phyloP scores from a whole-genome alignment of 2,113 vertebrate genomes.

The Daubentonia madagascariensis region DNA sequence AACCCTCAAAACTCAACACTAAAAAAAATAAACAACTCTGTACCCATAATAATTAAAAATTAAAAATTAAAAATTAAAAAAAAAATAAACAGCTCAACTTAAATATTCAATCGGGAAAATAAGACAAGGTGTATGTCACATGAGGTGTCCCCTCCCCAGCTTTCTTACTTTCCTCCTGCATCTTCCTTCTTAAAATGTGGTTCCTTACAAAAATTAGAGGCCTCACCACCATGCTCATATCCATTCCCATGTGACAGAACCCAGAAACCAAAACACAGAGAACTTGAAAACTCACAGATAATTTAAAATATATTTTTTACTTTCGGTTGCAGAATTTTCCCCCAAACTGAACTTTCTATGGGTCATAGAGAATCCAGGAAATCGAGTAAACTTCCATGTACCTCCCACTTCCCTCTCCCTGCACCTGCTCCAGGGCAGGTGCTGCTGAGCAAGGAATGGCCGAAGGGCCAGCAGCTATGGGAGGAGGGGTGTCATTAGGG shows the following conservation, averaged over 20 bases:
- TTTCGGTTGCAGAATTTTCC: background rate
- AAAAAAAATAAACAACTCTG: background rate
- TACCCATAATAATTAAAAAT: too few relatives aligned
- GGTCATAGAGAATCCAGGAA: background rate
- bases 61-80: background rate
- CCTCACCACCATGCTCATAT: background rate
- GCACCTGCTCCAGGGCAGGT: background rate
- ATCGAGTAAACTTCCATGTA: background rate
- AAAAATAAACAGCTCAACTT: background rate
- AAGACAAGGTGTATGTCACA: background rate
- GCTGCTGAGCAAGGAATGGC: background rate
- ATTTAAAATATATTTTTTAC: background rate
- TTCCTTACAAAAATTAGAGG: background rate
- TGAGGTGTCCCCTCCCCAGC: background rate
- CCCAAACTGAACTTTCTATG: background rate
- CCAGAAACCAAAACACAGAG: background rate
- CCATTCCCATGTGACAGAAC: background rate
- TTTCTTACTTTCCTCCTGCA: background rate
- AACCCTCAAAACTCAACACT: background rate
- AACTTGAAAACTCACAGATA: background rate
- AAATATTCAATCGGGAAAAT: slow-evolving; percentile 3
- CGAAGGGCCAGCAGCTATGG: background rate
- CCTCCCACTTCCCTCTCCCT: background rate
- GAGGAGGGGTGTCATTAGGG: background rate
- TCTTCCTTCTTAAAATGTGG: background rate